Percentiles rank a stretch among this genome's conserved stretches.
Evolutionary conservation across 2,113 vertebrate species (phyloP).

Genomic region (Perognathus longimembris): DNA sequence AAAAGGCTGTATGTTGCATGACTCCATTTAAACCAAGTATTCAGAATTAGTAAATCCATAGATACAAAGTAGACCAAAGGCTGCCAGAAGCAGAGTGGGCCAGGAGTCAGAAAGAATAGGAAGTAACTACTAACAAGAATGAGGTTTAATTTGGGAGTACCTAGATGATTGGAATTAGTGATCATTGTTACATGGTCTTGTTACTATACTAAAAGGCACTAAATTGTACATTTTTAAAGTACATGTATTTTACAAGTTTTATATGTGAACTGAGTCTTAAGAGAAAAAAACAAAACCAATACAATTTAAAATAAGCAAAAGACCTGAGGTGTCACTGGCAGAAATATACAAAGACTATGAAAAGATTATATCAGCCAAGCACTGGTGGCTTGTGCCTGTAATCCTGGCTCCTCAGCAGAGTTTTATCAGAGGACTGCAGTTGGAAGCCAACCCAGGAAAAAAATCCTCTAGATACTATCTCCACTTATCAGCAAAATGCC

Average conservation of each 20-base stretch:
- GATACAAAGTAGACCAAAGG: not conserved
- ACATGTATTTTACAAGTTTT: not conserved
- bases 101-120: not conserved
- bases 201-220: not conserved
- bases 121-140: not conserved
- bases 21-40: slow-evolving; percentile 18
- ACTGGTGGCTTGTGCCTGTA: too few species aligned
- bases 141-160: not conserved
- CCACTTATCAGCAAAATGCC: too few species aligned
- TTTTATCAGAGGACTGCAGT: too few species aligned
- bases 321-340: not conserved
- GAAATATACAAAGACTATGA: slow-evolving; percentile 27
- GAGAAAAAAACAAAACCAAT: not conserved
- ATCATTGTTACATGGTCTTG: not conserved
- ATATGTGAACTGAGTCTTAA: not conserved
- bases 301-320: slow-evolving; percentile 21
- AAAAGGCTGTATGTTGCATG: not conserved
- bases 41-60: not conserved
- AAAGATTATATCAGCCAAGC: not conserved
- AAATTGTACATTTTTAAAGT: slow-evolving; percentile 4
- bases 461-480: too few species aligned
- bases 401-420: too few species aligned
- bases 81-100: not conserved
- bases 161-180: slow-evolving; percentile 15
- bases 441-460: too few species aligned